Evolutionary conservation across 2,888 invertebrate species (phyloP).

Genomic region (Blastobasis lacticolella): DNA sequence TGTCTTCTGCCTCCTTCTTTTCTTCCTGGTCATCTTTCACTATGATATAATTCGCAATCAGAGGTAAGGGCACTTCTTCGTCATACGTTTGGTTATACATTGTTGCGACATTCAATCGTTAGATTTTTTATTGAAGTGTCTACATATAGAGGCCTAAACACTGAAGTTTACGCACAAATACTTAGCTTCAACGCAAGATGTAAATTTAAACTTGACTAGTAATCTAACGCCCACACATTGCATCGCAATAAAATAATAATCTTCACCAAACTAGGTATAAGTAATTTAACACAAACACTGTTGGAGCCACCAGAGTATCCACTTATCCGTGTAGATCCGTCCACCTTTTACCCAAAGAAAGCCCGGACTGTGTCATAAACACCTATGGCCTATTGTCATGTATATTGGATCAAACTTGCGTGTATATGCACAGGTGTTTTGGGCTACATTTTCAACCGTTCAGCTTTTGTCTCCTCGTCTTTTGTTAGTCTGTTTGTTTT

Average conservation of each 20-base stretch:
- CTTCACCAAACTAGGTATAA: neutral
- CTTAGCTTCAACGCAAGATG: too few relatives aligned
- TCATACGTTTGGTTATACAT: slow-evolving; percentile 58
- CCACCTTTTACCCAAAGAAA: slow-evolving; percentile 37
- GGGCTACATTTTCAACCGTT: slow-evolving; percentile 42
- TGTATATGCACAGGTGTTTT: slow-evolving; percentile 67
- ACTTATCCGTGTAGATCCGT: slow-evolving; percentile 17
- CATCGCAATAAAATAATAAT: too few relatives aligned
- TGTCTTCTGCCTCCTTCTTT: slow-evolving; percentile 50
- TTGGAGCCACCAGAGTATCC: too few relatives aligned
- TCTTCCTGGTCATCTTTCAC: slow-evolving; percentile 53
- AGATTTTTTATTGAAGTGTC: neutral
- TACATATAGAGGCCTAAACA: too few relatives aligned
- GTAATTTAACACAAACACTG: neutral
- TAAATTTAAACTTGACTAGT: too few relatives aligned
- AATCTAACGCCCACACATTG: too few relatives aligned
- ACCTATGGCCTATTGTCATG: slow-evolving; percentile 61
- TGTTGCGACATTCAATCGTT: neutral
- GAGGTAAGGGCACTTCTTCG: slow-evolving; percentile 52
- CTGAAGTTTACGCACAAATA: too few relatives aligned
- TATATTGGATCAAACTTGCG: slow-evolving; percentile 64
- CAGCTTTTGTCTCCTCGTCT: slow-evolving; percentile 31
- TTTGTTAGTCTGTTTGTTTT: slow-evolving; percentile 27
- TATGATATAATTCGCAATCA: slow-evolving; percentile 55
- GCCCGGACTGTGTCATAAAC: slow-evolving; percentile 58